A percentile compares a stretch with the other conserved stretches of the same genome.
Evolutionary conservation across 1,140 invertebrate species (phyloP).

Genomic region (Wasmannia auropunctata): DNA sequence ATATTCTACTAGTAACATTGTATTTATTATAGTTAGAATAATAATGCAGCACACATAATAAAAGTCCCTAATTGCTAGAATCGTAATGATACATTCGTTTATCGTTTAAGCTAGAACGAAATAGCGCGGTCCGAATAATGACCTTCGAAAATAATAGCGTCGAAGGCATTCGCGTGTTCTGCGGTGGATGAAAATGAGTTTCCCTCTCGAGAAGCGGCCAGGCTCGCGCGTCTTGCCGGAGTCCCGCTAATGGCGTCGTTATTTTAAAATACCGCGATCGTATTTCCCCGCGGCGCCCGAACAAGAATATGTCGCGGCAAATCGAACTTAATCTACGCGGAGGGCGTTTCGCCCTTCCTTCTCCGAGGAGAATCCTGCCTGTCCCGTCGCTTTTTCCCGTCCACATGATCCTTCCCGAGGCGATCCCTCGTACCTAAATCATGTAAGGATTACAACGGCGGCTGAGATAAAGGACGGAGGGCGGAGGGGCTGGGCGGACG

Average conservation of each 20-base stretch:
- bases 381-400: slow-evolving; percentile 43
- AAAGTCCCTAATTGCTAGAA: neutral
- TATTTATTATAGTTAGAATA: neutral
- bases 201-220: slow-evolving; percentile 31
- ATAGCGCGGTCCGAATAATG: slow-evolving; percentile 20
- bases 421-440: slow-evolving; percentile 80
- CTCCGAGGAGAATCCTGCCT: slow-evolving; percentile 17
- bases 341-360: slow-evolving; percentile 62
- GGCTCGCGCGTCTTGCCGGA: slow-evolving; percentile 57
- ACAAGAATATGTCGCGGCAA: slow-evolving; percentile 75
- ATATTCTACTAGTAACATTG: neutral
- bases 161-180: slow-evolving; percentile 5
- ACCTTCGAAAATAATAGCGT: slow-evolving; percentile 23
- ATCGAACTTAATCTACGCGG: slow-evolving; percentile 82
- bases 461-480: slow-evolving; percentile 7
- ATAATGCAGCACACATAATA: neutral
- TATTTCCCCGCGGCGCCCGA: slow-evolving; percentile 76
- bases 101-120: neutral
- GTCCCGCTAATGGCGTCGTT: slow-evolving; percentile 82
- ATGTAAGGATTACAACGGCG: slow-evolving; percentile 79
- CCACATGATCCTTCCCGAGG: slow-evolving; percentile 45
- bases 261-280: slow-evolving; percentile 83
- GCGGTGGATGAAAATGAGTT: slow-evolving; percentile 39
- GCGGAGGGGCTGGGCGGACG: slow-evolving; percentile 21
- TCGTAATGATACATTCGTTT: neutral